Percentiles rank a stretch among this genome's conserved stretches.
Evolutionary conservation across 2,113 vertebrate species (phyloP).

Genomic region (Amazona vittata): DNA sequence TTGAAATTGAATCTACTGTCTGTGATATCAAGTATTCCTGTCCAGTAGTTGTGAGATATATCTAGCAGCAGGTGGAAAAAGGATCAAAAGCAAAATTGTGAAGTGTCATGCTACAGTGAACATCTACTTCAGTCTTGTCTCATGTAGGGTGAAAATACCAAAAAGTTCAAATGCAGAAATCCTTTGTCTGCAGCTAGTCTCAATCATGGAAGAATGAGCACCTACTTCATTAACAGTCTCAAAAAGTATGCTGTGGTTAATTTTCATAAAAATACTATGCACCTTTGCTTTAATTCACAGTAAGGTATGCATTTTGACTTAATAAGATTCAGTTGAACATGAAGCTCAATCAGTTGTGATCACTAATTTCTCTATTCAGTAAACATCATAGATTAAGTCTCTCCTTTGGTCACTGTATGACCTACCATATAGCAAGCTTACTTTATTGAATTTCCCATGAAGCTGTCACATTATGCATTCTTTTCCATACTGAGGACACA

Average conservation of each 20-base stretch:
- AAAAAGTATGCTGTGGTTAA: not conserved
- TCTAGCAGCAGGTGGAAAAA: not conserved
- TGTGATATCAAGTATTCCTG: not conserved
- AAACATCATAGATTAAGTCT: not conserved
- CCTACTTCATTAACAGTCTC: not conserved
- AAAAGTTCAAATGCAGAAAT: not conserved
- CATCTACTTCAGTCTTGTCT: not conserved
- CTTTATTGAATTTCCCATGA: not conserved
- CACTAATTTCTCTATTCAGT: not conserved
- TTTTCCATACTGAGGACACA: not conserved
- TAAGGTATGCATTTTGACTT: not conserved
- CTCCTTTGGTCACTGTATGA: not conserved
- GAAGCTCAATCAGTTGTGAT: not conserved
- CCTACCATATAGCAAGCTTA: rapidly evolving
- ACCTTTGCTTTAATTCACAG: not conserved
- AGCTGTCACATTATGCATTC: not conserved
- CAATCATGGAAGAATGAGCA: not conserved
- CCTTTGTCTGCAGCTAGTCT: rapidly evolving
- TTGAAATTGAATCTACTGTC: constrained; percentile 24
- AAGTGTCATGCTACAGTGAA: rapidly evolving
- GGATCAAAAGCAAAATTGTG: not conserved
- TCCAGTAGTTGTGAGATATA: not conserved
- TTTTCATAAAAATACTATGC: not conserved
- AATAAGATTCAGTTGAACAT: not conserved
- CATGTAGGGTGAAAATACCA: not conserved